These are phyloP conservation scores for Diadegma fenestrale DNA, from an alignment of 2,888 invertebrate genomes.

Conservation along the genomic window DNA sequence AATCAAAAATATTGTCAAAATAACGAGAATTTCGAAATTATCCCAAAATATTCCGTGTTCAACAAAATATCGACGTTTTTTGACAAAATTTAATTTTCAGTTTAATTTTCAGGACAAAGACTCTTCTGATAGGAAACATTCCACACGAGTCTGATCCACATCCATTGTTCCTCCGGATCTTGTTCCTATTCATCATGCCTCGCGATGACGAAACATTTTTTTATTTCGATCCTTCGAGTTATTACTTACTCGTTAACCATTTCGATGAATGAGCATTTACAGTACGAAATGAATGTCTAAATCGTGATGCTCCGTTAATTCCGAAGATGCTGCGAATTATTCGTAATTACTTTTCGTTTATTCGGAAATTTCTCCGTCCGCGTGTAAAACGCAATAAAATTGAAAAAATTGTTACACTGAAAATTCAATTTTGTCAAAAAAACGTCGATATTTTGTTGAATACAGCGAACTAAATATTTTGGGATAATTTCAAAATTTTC, in stretches of 20 bases:
- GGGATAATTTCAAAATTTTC: no score
- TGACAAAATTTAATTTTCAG: no score
- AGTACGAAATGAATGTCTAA: neutral
- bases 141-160: constrained; percentile 19
- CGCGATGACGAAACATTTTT: constrained; percentile 20
- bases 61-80: no score
- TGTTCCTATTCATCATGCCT: constrained; percentile 11
- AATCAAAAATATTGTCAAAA: no score
- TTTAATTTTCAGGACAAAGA: no score
- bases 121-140: constrained; percentile 7
- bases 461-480: no score
- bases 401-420: neutral
- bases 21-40: no score
- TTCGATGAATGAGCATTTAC: neutral
- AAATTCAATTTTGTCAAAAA: no score
- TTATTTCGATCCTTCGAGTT: neutral
- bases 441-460: no score
- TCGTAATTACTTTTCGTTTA: neutral
- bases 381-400: neutral
- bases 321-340: neutral
- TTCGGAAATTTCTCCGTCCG: neutral
- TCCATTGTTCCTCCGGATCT: constrained; percentile 11
- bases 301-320: neutral
- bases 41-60: no score
- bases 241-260: neutral